Base-by-base conservation (phyloP, 2,888 invertebrate species). In the Xestia ashworthii region DNA sequence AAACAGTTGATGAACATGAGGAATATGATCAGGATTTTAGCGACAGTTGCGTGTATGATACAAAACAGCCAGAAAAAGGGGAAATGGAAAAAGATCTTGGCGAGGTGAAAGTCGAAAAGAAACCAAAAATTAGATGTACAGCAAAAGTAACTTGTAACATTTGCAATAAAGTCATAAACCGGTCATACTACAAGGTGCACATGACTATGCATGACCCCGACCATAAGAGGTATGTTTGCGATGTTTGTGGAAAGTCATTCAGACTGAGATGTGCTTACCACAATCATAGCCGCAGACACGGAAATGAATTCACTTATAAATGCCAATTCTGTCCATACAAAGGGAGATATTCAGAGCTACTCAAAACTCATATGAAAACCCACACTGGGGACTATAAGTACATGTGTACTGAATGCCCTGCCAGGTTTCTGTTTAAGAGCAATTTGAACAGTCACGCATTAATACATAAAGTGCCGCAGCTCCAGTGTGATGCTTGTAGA, bases 331-430 rank as follows among this genome's bases (percentile, higher is more conserved):
- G 94, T 78, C 94, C 94, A 4, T 94, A 94, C 74, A 85, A 86
- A 67, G 94, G 92, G 12, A 87, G 92, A 46, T 93, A 93, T 85
- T 87, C 90, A 5, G 93, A 92, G 69, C 81, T 94, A 5, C 87
- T 94, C 0, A 94, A 92, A 84, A 93, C 90, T 5, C 94, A 94
- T 60, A 92, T 94, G 92, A 85, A 91, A 4, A 93, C 92, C 41
- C 94, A 94, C 70, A 92, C 93, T 14, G 92, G 93, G 0, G 93
- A 94, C 72, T 93, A 94, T 62, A 86, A 92, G 72, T 94, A 93
- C 70, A 93, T 94, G 93, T 94, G 94, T 74, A 93, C 93, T 4
- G 94, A 94, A 88, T 94, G 94, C 73, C 93, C 94, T 0, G 93
- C 93, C 0, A 87, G 92, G 74, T 94, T 94, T 75, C 80, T 93